A percentile compares a stretch with the other conserved stretches of the same genome.
Conservation (phyloP, 2,888 invertebrate genomes). For the Tetragnatha montana region DNA sequence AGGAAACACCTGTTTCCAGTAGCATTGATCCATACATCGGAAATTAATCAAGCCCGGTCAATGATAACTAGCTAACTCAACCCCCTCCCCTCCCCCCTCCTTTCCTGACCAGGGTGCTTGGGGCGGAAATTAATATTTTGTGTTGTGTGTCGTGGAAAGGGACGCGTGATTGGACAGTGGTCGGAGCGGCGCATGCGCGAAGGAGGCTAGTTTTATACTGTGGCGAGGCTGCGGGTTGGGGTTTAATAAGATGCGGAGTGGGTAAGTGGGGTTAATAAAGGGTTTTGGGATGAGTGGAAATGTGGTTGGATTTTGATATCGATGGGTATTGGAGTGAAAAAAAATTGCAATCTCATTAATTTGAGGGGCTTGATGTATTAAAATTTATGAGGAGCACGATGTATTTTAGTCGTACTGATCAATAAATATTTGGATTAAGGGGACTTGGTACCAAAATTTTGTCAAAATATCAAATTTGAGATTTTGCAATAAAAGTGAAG, state of each 20-base stretch:
- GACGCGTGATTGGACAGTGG: slow-evolving; percentile 46
- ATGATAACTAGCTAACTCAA: slow-evolving; percentile 56
- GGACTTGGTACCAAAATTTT: too few species aligned
- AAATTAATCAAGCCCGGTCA: slow-evolving; percentile 63
- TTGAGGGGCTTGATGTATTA: too few species aligned
- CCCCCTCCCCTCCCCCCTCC: slow-evolving; percentile 19
- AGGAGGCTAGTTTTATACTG: slow-evolving; percentile 24
- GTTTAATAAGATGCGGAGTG: background rate
- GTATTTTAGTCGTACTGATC: too few species aligned
- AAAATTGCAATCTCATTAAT: too few species aligned
- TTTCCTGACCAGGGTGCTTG: slow-evolving; percentile 29
- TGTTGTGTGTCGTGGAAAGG: slow-evolving; percentile 29
- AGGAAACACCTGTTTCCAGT: slow-evolving; percentile 63
- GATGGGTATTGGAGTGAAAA: too few species aligned
- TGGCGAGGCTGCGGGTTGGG: background rate
- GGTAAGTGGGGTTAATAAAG: background rate
- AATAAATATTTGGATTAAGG: too few species aligned
- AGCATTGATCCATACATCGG: slow-evolving; percentile 64
- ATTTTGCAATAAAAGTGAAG: too few species aligned
- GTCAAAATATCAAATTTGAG: too few species aligned
- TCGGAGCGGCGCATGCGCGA: slow-evolving; percentile 1
- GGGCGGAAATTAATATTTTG: slow-evolving; percentile 66
- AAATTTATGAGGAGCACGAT: too few species aligned
- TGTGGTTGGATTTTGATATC: too few species aligned
- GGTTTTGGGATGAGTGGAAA: background rate